Evolutionary conservation across 2,113 vertebrate genomes (phyloP).

Genomic region (Trinectes maculatus): DNA sequence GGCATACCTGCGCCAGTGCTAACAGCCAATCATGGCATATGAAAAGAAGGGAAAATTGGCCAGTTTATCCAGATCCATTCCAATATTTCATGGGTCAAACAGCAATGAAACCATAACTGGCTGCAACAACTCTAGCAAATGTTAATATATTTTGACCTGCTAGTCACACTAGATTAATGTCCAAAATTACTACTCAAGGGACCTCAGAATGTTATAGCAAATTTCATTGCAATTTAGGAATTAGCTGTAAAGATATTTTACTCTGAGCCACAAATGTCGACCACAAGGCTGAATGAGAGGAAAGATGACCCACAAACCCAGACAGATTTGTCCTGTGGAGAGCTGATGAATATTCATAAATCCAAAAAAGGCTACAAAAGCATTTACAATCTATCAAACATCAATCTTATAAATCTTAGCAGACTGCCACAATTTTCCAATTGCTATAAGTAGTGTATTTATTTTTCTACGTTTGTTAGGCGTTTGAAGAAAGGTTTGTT

Average conservation of each 20-base stretch:
- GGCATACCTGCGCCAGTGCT: too few relatives aligned
- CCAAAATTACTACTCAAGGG: background rate
- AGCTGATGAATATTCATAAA: background rate
- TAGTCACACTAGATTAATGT: too few relatives aligned
- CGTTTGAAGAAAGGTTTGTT: background rate
- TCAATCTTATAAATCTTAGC: too few relatives aligned
- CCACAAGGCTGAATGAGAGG: background rate
- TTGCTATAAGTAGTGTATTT: background rate
- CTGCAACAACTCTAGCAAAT: background rate
- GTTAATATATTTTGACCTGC: background rate
- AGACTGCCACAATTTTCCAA: too few relatives aligned
- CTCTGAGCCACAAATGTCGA: background rate
- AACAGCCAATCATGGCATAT: too few relatives aligned
- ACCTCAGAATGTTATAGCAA: background rate
- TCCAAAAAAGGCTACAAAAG: background rate
- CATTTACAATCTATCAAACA: background rate
- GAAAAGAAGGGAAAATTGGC: too few relatives aligned
- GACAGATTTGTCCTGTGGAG: conserved; percentile 1
- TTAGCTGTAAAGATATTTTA: background rate
- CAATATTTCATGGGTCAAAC: too few relatives aligned
- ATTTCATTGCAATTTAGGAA: background rate
- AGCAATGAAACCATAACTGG: too few relatives aligned
- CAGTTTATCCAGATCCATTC: too few relatives aligned
- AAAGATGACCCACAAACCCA: background rate
- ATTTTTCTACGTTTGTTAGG: background rate